phyloP scores from a whole-genome alignment of 1,140 invertebrate species.

The Euglossa dilemma region DNA sequence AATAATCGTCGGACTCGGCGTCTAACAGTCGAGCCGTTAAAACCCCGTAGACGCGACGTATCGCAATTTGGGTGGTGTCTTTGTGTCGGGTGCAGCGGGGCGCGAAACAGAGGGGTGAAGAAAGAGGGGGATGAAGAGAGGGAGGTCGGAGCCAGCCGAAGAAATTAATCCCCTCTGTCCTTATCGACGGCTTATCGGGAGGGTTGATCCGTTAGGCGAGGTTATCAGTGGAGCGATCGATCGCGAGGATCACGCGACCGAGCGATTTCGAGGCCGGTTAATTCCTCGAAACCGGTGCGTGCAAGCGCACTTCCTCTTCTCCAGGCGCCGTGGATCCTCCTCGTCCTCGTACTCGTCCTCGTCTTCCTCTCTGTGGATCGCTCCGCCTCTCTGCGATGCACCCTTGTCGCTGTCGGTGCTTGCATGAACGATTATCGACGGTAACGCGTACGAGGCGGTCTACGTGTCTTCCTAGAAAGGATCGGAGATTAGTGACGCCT shows the following conservation, averaged over 20 bases:
- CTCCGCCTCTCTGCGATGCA: constrained; percentile 47
- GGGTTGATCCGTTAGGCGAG: background rate
- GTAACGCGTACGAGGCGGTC: constrained; percentile 58
- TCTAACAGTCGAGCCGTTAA: background rate
- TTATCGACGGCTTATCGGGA: background rate
- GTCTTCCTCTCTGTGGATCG: constrained; percentile 32
- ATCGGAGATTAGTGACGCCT: constrained; percentile 76
- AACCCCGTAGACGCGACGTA: background rate
- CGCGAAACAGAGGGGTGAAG: no score
- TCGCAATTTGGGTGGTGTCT: background rate
- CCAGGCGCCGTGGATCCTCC: constrained; percentile 7
- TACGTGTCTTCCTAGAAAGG: constrained; percentile 66
- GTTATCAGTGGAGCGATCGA: constrained; percentile 3
- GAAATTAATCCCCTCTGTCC: background rate
- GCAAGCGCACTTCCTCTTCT: constrained; percentile 55
- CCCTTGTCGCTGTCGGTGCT: constrained; percentile 22
- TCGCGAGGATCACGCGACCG: constrained; percentile 37
- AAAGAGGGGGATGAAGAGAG: no score
- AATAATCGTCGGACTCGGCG: no score
- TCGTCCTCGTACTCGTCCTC: constrained; percentile 2
- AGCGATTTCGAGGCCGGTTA: constrained; percentile 33
- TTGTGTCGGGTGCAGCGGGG: background rate
- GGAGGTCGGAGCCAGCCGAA: no score
- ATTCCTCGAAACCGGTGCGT: constrained; percentile 52
- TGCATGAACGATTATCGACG: constrained; percentile 68